These are phyloP conservation scores for Silurus asotus DNA, from an alignment of 2,113 vertebrate species.

Conservation along the genomic window DNA sequence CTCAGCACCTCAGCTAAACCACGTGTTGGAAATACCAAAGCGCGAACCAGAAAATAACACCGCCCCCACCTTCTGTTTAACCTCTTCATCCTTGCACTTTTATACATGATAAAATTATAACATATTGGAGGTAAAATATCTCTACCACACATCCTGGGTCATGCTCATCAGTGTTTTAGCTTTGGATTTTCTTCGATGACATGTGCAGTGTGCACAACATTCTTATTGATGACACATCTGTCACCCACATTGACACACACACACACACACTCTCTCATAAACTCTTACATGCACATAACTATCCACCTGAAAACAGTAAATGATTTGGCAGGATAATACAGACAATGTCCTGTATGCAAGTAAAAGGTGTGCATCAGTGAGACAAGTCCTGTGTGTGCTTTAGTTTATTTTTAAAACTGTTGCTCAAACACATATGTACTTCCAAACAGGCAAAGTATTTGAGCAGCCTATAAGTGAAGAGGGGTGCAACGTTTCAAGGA, in stretches of 20 bases:
- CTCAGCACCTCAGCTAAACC: background rate
- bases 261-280: background rate
- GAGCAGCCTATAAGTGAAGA: too few species aligned
- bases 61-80: background rate
- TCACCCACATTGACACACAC: background rate
- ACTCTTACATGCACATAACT: background rate
- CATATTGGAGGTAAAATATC: background rate
- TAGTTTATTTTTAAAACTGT: too few species aligned
- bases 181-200: background rate
- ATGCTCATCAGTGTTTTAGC: background rate
- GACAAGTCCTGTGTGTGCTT: too few species aligned
- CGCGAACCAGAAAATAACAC: constrained; percentile 3
- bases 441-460: too few species aligned
- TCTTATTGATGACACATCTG: background rate
- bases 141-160: background rate
- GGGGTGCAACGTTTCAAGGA: too few species aligned
- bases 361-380: background rate
- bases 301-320: background rate
- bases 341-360: background rate
- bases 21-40: constrained; percentile 39
- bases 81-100: background rate
- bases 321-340: background rate
- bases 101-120: background rate
- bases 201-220: background rate
- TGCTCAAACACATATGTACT: too few species aligned